A percentile compares a stretch with the other conserved stretches of the same genome.
Conservation (phyloP, 2,113 vertebrate genomes). For the Caretta caretta region DNA sequence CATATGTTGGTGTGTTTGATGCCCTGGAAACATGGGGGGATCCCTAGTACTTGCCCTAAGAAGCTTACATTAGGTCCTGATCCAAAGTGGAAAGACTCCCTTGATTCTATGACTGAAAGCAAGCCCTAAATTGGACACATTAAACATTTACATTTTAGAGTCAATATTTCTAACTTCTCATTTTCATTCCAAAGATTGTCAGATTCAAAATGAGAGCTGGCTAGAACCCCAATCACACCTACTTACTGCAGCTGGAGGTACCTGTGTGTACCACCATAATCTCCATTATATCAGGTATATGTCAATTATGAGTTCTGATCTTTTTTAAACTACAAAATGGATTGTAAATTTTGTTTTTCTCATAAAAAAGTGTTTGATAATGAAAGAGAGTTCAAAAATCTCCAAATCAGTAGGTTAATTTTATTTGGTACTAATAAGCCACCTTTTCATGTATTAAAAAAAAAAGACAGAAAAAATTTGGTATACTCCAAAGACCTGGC, state of each 20-base stretch:
- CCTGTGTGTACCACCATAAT: neutral
- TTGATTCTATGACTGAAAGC: neutral
- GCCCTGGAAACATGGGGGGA: neutral
- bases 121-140: neutral
- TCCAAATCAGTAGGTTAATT: constrained; percentile 7
- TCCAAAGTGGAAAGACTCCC: neutral
- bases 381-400: constrained; percentile 33
- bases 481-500: neutral
- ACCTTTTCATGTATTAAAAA: neutral
- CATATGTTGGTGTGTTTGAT: neutral
- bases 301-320: neutral
- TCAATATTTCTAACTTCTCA: neutral
- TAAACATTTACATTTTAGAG: neutral
- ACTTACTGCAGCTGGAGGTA: constrained; percentile 9
- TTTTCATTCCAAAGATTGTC: constrained; percentile 43
- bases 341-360: constrained; percentile 9
- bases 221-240: neutral
- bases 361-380: neutral
- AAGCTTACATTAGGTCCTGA: neutral
- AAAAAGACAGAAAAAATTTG: constrained; percentile 12
- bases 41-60: neutral
- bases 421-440: neutral
- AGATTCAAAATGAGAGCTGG: constrained; percentile 25
- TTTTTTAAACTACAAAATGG: neutral
- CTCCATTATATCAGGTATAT: neutral